A percentile compares a stretch with the other conserved stretches of the same genome.
Evolutionary conservation across 2,888 invertebrate genomes (phyloP).

Genomic region (Nycteola revayana): DNA sequence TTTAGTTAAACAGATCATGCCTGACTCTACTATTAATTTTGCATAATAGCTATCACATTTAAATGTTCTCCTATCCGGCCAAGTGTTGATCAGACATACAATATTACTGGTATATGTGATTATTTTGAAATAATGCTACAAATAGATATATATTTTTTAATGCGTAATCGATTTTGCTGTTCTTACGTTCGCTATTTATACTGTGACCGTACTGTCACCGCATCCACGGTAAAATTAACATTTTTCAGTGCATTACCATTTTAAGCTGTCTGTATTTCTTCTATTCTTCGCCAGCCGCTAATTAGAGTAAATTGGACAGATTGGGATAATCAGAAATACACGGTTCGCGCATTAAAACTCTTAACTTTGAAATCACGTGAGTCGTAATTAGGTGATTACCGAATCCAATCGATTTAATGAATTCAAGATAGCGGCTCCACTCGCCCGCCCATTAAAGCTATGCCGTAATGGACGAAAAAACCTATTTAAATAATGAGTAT

Average conservation of each 20-base stretch:
- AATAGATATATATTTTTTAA: too few species aligned
- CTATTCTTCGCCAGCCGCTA: slow-evolving; percentile 43
- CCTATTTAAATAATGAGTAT: slow-evolving; percentile 81
- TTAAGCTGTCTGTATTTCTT: slow-evolving; percentile 32
- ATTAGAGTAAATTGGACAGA: slow-evolving; percentile 66
- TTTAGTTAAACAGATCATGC: too few species aligned
- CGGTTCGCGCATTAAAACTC: slow-evolving; percentile 78
- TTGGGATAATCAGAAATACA: slow-evolving; percentile 74
- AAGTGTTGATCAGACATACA: too few species aligned
- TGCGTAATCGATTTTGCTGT: too few species aligned
- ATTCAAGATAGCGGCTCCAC: slow-evolving; percentile 73
- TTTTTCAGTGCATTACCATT: slow-evolving; percentile 40
- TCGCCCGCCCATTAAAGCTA: slow-evolving; percentile 71
- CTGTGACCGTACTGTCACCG: slow-evolving; percentile 26
- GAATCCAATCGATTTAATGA: slow-evolving; percentile 81
- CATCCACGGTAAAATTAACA: slow-evolving; percentile 28
- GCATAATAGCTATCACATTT: too few species aligned
- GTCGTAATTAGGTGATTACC: slow-evolving; percentile 80
- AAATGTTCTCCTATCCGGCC: too few species aligned
- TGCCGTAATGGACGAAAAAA: slow-evolving; percentile 74
- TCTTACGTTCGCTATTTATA: too few species aligned
- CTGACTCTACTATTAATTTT: too few species aligned
- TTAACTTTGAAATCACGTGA: slow-evolving; percentile 70
- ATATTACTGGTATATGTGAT: too few species aligned
- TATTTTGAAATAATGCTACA: too few species aligned